A percentile compares a stretch with the other conserved stretches of the same genome.
phyloP scores from a whole-genome alignment of 2,113 vertebrate species.

The Lipophrys pholis region DNA sequence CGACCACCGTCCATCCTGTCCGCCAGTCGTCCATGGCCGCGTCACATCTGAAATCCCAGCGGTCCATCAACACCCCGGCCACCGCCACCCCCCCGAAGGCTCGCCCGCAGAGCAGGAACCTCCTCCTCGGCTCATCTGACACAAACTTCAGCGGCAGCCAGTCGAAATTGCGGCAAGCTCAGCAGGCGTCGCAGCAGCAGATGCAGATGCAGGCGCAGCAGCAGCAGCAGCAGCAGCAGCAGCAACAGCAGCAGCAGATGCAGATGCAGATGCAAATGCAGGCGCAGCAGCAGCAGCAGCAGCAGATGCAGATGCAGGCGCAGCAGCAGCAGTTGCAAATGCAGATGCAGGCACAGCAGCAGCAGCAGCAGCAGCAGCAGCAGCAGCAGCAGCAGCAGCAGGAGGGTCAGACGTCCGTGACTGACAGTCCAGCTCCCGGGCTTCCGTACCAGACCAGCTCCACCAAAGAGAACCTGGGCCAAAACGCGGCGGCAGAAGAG shows the following conservation, averaged over 20 bases:
- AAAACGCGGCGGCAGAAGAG: slow-evolving; percentile 59
- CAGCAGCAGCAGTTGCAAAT: slow-evolving; percentile 5
- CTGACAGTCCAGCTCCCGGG: slow-evolving; percentile 87
- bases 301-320: not conserved
- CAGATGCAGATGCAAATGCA: not conserved
- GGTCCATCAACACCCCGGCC: slow-evolving; percentile 80
- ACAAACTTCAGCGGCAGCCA: slow-evolving; percentile 82
- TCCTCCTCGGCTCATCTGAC: slow-evolving; percentile 90
- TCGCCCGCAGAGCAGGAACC: slow-evolving; percentile 92
- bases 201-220: too few relatives aligned
- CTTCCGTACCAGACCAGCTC: slow-evolving; percentile 85
- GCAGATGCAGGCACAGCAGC: slow-evolving; percentile 31
- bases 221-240: too few relatives aligned
- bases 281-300: slow-evolving; percentile 7
- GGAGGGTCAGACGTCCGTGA: slow-evolving; percentile 86
- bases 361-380: not conserved
- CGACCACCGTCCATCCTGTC: slow-evolving; percentile 81
- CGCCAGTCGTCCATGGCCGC: slow-evolving; percentile 81
- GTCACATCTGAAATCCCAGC: slow-evolving; percentile 83
- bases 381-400: slow-evolving; percentile 49
- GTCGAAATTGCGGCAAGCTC: slow-evolving; percentile 58
- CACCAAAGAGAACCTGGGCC: slow-evolving; percentile 75
- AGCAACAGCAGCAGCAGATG: too few relatives aligned
- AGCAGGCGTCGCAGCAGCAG: slow-evolving; percentile 33
- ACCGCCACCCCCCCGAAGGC: slow-evolving; percentile 86